Conservation (phyloP, 2,888 invertebrate species). For the Argyresthia goedartella region DNA sequence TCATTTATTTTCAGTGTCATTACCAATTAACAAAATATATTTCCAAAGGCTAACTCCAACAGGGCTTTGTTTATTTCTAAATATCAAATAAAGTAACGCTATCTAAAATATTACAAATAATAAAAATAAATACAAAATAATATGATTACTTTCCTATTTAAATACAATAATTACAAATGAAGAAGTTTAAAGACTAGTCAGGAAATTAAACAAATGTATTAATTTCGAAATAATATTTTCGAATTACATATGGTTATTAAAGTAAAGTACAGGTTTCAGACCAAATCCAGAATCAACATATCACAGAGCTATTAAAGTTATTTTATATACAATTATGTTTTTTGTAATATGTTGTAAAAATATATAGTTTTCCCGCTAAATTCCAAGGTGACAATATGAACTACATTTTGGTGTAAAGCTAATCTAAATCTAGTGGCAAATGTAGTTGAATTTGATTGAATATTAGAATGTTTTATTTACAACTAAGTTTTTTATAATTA, state of each 20-base stretch:
- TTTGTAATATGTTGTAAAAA: slow-evolving; percentile 1
- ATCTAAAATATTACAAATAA: slow-evolving; percentile 3
- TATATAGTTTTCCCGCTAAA: slow-evolving; percentile 5
- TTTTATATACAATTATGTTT: slow-evolving; percentile 38
- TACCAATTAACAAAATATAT: slow-evolving; percentile 3
- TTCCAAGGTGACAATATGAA: slow-evolving; percentile 21
- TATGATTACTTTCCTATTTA: slow-evolving; percentile 29
- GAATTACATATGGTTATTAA: not conserved
- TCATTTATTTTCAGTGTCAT: not conserved
- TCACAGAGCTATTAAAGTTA: slow-evolving; percentile 60
- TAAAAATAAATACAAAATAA: slow-evolving; percentile 47
- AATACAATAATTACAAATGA: slow-evolving; percentile 29
- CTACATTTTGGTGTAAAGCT: slow-evolving; percentile 68
- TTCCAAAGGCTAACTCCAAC: slow-evolving; percentile 4
- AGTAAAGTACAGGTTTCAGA: not conserved
- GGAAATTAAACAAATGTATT: slow-evolving; percentile 23
- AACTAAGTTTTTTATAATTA: not conserved
- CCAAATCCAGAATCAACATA: slow-evolving; percentile 33
- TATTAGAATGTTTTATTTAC: slow-evolving; percentile 4
- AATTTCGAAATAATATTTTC: not conserved
- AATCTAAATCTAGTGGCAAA: slow-evolving; percentile 56
- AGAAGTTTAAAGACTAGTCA: slow-evolving; percentile 54
- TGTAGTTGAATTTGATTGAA: slow-evolving; percentile 13
- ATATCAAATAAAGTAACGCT: not conserved
- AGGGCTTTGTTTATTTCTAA: slow-evolving; percentile 3